Base-by-base conservation (phyloP, 2,113 vertebrate genomes). In the Papio anubis region DNA sequence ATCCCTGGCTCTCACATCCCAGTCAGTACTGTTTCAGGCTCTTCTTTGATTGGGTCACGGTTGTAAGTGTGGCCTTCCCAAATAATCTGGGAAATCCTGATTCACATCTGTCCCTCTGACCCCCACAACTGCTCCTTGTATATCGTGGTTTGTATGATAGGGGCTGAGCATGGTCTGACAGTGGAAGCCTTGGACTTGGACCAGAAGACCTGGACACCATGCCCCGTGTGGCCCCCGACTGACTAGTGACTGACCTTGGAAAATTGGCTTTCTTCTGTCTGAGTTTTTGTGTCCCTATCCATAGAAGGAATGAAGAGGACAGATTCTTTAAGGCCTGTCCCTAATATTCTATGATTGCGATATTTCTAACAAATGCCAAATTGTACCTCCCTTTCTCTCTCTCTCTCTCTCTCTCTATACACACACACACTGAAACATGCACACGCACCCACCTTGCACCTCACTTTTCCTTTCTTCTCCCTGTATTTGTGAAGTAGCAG, bases 291-390 rank as follows among this genome's bases (percentile, higher is more conserved):
- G 32, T 81, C 32, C n/a, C 20, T 4, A 3, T 75, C 80, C 73
- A 23, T 27, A 68, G n/a, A 50, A 50, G 48, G 48, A 85, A 43
- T 79, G n/a, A 88, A 84, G 12, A 64, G 9, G 70, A 45, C 4
- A 14, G 1, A 45, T 78, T 88, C 17, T 90, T 30, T 27, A 55
- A 87, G 61, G 68, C 59, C 50, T 2, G 14, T 38, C 13, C 64
- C 32, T 90, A 93, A 83, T 64, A 45, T 16, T 68, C 72, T 40
- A 14, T 20, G 27, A 48, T 80, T 43, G 73, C n/a, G 12, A 13
- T 4, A 75, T 79, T 97, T 87, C 81, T 82, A 91, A 70, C 64
- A 84, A 90, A 90, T 88, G 17, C 55, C 64, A 43, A 64, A 87
- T 73, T 18, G 8, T 52, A 20, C 43, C 75, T 35, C n/a, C 8